A percentile compares a stretch with the other conserved stretches of the same genome.
Evolutionary conservation across 2,888 invertebrate genomes (phyloP).

Genomic region (Coleophora flavipennella): DNA sequence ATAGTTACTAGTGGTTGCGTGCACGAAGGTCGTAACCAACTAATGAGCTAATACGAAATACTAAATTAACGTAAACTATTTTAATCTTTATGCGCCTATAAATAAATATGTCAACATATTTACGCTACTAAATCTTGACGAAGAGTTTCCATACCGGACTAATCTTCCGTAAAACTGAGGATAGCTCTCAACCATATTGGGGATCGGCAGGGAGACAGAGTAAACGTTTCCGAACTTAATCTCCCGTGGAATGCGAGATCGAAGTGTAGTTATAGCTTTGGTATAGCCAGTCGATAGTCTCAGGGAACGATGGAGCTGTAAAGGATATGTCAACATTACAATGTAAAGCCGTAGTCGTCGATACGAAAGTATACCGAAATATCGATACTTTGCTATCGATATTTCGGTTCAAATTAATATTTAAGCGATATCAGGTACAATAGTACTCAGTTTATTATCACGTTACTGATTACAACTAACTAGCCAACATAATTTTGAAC

Average conservation of each 20-base stretch:
- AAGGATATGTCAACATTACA: slow-evolving; percentile 54
- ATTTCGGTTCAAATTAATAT: too few relatives aligned
- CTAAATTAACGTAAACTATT: neutral
- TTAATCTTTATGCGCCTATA: neutral
- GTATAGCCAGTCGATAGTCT: slow-evolving; percentile 19
- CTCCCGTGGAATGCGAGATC: slow-evolving; percentile 50
- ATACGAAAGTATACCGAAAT: too few relatives aligned
- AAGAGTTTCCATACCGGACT: slow-evolving; percentile 16
- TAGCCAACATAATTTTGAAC: too few relatives aligned
- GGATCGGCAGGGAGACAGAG: slow-evolving; percentile 26
- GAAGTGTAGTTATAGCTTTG: slow-evolving; percentile 31
- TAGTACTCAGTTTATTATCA: too few relatives aligned
- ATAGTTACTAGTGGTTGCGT: neutral
- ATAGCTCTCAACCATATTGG: slow-evolving; percentile 11
- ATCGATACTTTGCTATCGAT: too few relatives aligned
- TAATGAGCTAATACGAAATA: neutral
- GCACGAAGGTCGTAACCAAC: neutral
- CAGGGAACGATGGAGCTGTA: slow-evolving; percentile 25
- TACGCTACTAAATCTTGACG: neutral
- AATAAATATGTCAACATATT: neutral
- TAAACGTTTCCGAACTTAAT: slow-evolving; percentile 47
- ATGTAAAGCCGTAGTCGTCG: slow-evolving; percentile 28
- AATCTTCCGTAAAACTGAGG: slow-evolving; percentile 41
- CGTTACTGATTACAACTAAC: too few relatives aligned
- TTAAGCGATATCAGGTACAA: too few relatives aligned